A percentile compares a stretch with the other conserved stretches of the same genome.
phyloP scores from a whole-genome alignment of 2,113 vertebrate genomes.

The Malurus elegans region DNA sequence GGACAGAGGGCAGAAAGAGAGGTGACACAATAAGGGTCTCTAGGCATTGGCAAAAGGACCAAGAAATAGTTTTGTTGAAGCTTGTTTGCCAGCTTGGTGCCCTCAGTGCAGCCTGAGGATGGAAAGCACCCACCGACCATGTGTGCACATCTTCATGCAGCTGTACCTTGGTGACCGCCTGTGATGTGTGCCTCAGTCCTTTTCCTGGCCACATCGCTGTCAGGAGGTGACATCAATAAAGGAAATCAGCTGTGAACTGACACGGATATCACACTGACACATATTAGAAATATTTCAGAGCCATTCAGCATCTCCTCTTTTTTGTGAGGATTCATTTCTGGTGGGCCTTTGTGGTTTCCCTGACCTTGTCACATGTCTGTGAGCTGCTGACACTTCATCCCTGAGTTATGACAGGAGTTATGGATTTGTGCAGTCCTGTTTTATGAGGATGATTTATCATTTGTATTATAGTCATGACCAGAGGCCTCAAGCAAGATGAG shows the following conservation, averaged over 20 bases:
- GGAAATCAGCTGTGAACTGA: neutral
- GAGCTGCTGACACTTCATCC: neutral
- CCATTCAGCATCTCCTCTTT: neutral
- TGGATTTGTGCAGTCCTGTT: conserved; percentile 15
- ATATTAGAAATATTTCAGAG: conserved; percentile 3
- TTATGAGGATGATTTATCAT: conserved; percentile 46
- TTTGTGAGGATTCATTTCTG: neutral
- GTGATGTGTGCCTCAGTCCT: neutral
- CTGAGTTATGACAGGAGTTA: neutral
- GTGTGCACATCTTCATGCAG: rapidly evolving
- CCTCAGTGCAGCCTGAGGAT: neutral
- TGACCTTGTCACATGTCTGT: conserved; percentile 1
- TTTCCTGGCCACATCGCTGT: rapidly evolving
- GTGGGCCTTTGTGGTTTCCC: neutral
- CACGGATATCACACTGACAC: neutral
- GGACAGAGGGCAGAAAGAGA: neutral
- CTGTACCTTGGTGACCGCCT: neutral
- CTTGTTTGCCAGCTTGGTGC: neutral
- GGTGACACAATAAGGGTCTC: neutral
- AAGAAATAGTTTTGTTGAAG: neutral
- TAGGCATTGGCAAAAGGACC: neutral
- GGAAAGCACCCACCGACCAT: rapidly evolving
- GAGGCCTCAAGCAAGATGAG: conserved; percentile 35
- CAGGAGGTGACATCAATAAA: neutral
- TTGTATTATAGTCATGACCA: conserved; percentile 27